phyloP scores from a whole-genome alignment of 2,797 vertebrate species.

The Sternotherus odoratus region DNA sequence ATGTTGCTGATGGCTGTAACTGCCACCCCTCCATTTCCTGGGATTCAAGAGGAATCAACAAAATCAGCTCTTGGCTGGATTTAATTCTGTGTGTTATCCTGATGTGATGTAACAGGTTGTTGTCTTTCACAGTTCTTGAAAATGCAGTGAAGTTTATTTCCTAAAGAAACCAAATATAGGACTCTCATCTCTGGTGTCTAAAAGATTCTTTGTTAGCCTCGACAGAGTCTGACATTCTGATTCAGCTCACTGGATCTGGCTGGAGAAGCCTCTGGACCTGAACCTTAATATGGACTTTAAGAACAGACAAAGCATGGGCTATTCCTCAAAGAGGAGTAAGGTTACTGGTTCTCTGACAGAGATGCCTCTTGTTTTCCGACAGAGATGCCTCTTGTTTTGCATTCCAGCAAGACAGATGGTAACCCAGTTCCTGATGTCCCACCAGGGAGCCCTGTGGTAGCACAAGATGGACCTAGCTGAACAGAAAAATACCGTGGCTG shows the following conservation, averaged over 20 bases:
- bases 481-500: neutral
- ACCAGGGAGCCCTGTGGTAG: neutral
- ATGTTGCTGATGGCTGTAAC: neutral
- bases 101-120: neutral
- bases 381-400: neutral
- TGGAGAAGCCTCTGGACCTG: neutral
- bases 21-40: neutral
- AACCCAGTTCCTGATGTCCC: neutral
- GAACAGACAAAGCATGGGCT: neutral
- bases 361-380: neutral
- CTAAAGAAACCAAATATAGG: neutral
- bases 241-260: neutral
- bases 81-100: neutral
- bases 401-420: neutral
- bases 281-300: neutral
- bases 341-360: neutral
- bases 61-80: neutral
- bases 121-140: neutral
- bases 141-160: neutral
- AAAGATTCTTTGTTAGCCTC: neutral
- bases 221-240: neutral
- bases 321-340: neutral
- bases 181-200: neutral
- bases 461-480: neutral
- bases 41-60: neutral